These are phyloP conservation scores for Engraulis encrasicolus DNA, from an alignment of 2,113 vertebrate species.

Conservation along the genomic window DNA sequence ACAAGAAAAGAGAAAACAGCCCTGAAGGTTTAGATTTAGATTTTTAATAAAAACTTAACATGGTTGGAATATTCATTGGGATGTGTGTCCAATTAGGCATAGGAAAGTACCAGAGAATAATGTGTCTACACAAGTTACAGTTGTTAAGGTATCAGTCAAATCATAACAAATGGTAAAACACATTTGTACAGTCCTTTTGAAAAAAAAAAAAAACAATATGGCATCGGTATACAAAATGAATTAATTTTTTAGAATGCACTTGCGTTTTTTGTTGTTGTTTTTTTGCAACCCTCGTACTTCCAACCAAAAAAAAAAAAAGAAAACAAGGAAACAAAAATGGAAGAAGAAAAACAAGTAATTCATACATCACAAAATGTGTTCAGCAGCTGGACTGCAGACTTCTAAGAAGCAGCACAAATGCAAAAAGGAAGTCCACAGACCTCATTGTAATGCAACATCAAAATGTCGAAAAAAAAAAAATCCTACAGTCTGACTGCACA, in stretches of 20 bases:
- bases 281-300: too few relatives aligned
- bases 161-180: neutral
- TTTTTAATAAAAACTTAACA: neutral
- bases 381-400: neutral
- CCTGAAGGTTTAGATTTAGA: neutral
- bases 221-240: too few relatives aligned
- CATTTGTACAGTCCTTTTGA: too few relatives aligned
- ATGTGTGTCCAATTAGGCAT: neutral
- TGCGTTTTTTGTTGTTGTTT: too few relatives aligned
- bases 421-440: neutral
- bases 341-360: too few relatives aligned
- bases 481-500: neutral
- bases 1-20: too few relatives aligned
- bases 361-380: neutral
- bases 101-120: neutral
- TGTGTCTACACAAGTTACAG: neutral
- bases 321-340: too few relatives aligned
- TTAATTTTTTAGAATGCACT: too few relatives aligned
- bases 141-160: neutral
- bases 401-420: neutral
- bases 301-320: too few relatives aligned
- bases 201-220: too few relatives aligned
- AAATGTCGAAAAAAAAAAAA: too few relatives aligned
- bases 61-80: neutral
- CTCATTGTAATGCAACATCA: neutral